Base-by-base conservation (phyloP, 2,797 vertebrate genomes). In the Poecilia wingei region DNA sequence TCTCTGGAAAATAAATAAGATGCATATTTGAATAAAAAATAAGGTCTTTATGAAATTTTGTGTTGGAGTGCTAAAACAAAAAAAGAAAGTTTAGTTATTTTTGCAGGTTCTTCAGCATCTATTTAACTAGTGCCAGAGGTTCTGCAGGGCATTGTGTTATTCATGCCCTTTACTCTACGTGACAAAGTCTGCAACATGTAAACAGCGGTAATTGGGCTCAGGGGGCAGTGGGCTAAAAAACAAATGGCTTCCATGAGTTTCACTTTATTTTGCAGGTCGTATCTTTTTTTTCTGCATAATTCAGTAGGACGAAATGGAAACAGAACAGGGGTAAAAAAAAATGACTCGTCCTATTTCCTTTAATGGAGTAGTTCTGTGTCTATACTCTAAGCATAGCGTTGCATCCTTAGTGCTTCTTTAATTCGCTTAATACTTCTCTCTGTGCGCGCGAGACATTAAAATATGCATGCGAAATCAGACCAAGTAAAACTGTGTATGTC, bases 141-240 rank as follows among this genome's bases (percentile, higher is more conserved):
- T 88, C 70, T 81, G 79, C 82, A 70, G 73, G 51, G 80, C 81
- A 31, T 59, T 46, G 74, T 72, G 80, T 84, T 84, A 51, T 72
- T 82, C 79, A 36, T 82, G 82, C 78, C 77, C 68, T 89, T 88
- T 88, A 79, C 74, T 84, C 77, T 81, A 75, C 72, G 83, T 81
- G 87, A 91, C 85, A 77, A 69, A 84, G 85, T 86, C 78, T 81
- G 76, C 47, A 79, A 88, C 70, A 82, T 79, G 91, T 91, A 92
- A 94, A 95, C 92, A 91, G 80, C 76, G 64, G 80, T 94, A 93
- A 95, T 94, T 95, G 89, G 92, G 70, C 94, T 91, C 93, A 88
- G 36, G 93, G 87, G 93, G 84, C 78, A 78, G 66, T 33, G 77
- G 79, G 76, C 28, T 31, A 43, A 61, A 59, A 69, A 78, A 89